Base-by-base conservation (phyloP, 2,888 invertebrate genomes). In the Uloborus plumipes region DNA sequence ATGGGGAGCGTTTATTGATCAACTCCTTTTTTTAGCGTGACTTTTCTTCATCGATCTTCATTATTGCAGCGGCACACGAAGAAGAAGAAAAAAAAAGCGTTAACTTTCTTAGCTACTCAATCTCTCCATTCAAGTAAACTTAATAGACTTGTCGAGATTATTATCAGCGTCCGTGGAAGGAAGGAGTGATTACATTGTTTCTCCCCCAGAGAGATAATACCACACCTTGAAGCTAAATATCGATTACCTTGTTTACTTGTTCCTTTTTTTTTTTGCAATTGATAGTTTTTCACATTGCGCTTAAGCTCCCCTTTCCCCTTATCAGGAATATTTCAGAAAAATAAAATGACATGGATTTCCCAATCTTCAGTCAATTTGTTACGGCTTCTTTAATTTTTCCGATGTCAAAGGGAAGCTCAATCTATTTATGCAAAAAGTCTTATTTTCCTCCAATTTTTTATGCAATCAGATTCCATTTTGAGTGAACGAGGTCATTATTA, bases 71-170 rank as follows among this genome's bases (percentile, higher is more conserved):
- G 13, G 22, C 13, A 20, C 55, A 55, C 65, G 53, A 64, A 53
- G 58, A 65, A 4, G 1, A 39, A 39, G 9, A 39, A 9, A 39
- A 39, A 39, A 9, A 39, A n/a, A 55, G n/a, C 55, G 20, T 55
- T 55, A 18, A 18, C 11, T 55, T 55, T 18, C 20, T 53, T 53
- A 53, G 18, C 13, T 53, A 16, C 18, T 55, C 55, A 18, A 9
- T 20, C 55, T 65, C 31, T 65, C 58, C 70, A 58, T 65, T 65
- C 65, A 65, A 58, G 47, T 53, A 22, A 55, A 62, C 58, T 74
- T 74, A 65, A 74, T 74, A 74, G 74, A 74, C 74, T 65, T 74
- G 74, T 74, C 65, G 22, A 65, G 74, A 74, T 74, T 74, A 47
- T 74, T 74, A 74, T 65, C 74, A 65, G 74, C 39, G 53, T 65